Evolutionary conservation across 1,140 invertebrate species (phyloP), one percentile per base, ranked within the genome.

Genomic region (Dendroctonus ponderosae): DNA sequence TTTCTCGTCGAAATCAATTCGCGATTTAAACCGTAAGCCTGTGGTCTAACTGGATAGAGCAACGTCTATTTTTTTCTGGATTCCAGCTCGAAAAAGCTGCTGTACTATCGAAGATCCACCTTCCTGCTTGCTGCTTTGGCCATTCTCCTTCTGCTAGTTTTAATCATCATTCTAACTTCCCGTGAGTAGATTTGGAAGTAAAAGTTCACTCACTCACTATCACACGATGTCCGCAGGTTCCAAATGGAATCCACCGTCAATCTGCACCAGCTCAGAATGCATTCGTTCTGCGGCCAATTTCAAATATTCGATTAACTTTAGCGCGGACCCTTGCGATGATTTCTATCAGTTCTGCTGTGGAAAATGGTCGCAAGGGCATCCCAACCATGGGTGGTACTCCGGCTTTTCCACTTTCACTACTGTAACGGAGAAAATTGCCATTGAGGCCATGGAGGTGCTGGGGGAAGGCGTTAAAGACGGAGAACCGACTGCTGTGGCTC

Each of bases 321-420:
- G 76, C 56, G 84, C 79, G 46, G 78, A 87, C 77, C 86, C 86
- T 59, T 88, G 86, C 65, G 80, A 86, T n/a, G 83, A 88, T 77
- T 88, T 87, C 75, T 86, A 87, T 72, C 71, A 84, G 77, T 87
- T 85, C 64, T 82, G 81, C 2, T 91, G 89, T 70, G 89, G 89
- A 6, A 85, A 85, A 61, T 91, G 89, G 89, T 79, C 82, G 0
- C 74, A 84, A 39, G 85, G 89, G 49, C 89, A 90, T 77, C 87
- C 87, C 0, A 82, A 84, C 3, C 85, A 89, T 74, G 86, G 87
- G 51, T 90, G 89, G 89, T 91, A 89, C 73, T 80, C 82, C 2
- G 86, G 87, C 64, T 85, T 75, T 69, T 79, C 78, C 6, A 74
- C 72, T 14, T 79, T 79, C 54, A 69, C 72, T 43, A 74, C 74